Evolutionary conservation across 2,113 vertebrate genomes (phyloP), one percentile per base, ranked within the genome.

Genomic region (Romanogobio albipinnatus): DNA sequence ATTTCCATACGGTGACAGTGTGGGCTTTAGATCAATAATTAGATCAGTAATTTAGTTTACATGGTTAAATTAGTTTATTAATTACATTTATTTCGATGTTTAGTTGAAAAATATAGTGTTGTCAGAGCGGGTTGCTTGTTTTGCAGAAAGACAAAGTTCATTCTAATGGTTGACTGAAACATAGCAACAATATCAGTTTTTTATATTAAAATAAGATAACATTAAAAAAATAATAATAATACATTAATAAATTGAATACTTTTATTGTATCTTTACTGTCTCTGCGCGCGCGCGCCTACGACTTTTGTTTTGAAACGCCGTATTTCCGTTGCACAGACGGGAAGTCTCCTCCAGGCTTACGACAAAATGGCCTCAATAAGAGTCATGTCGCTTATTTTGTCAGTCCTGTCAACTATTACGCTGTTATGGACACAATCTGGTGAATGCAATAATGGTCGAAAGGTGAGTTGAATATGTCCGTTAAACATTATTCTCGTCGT

Each of bases 381-480:
- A 82, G 22, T 1, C 13, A 89, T 77, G 19, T 47, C 53, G 0
- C 43, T 39, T 17, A 86, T 70, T 3, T 0, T 86, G 5, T 53
- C 85, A 0, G 9, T 90, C 33, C 5, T 92, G 78, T 87, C 36
- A 1, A 29, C 43, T 22, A n/a, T 92, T 89, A 77, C 90, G 0
- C 81, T 89, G 1, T 7, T 90, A 5, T 88, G 64, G 11, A 64
- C 76, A 0, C 11, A 87, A 29, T 84, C 86, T 24, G 93, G 76
- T 2, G 39, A 3, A 5, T 92, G 92, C 83, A 95, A 95, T 80
- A 94, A 91, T 15, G 93, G 92, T 10, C 91, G 93, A 83, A 89
- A 90, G 91, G 95, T 95, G 84, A 90, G 93, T 81, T 19, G 26
- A 29, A 1, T 3, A 19, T 84, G 2, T 82, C 14, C 26, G 1